phyloP scores from a whole-genome alignment of 2,113 vertebrate genomes.

The Hucho hucho region DNA sequence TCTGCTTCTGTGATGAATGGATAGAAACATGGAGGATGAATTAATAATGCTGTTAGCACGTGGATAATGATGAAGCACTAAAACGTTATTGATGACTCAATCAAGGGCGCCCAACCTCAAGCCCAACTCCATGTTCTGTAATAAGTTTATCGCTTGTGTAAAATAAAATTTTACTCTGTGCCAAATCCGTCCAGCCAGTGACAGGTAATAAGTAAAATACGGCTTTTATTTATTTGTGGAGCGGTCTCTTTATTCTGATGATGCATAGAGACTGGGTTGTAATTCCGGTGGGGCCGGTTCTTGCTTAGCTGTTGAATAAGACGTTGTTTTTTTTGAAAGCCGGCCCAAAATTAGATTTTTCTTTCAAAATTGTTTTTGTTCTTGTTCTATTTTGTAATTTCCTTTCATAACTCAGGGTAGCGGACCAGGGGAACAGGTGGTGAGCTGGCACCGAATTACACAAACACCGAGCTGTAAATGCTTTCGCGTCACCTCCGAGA shows the following conservation, averaged over 20 bases:
- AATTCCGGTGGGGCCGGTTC: background rate
- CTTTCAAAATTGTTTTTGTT: slow-evolving; percentile 37
- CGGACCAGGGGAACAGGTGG: slow-evolving; percentile 27
- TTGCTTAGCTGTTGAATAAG: slow-evolving; percentile 7
- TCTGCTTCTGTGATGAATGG: slow-evolving; percentile 57
- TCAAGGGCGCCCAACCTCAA: slow-evolving; percentile 47
- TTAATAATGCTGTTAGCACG: slow-evolving; percentile 64
- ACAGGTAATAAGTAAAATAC: slow-evolving; percentile 31
- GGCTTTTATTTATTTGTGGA: slow-evolving; percentile 33
- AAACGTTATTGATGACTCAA: slow-evolving; percentile 72
- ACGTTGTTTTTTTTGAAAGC: slow-evolving; percentile 32
- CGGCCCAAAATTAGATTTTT: background rate
- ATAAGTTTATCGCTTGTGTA: slow-evolving; percentile 55
- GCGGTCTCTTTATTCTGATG: slow-evolving; percentile 27
- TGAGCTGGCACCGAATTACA: slow-evolving; percentile 11
- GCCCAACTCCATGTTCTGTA: slow-evolving; percentile 27
- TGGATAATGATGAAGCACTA: slow-evolving; percentile 55
- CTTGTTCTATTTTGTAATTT: slow-evolving; percentile 40
- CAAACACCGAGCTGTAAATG: background rate
- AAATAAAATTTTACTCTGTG: slow-evolving; percentile 45
- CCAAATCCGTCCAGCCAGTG: slow-evolving; percentile 34
- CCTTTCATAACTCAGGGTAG: slow-evolving; percentile 19
- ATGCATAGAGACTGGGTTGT: slow-evolving; percentile 17
- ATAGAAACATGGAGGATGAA: slow-evolving; percentile 44
- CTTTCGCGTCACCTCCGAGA: background rate